These are phyloP conservation scores for Hydra vulgaris DNA, from an alignment of 30 jellyfish, hydroid and myxozoan genomes.

Conservation along the genomic window DNA sequence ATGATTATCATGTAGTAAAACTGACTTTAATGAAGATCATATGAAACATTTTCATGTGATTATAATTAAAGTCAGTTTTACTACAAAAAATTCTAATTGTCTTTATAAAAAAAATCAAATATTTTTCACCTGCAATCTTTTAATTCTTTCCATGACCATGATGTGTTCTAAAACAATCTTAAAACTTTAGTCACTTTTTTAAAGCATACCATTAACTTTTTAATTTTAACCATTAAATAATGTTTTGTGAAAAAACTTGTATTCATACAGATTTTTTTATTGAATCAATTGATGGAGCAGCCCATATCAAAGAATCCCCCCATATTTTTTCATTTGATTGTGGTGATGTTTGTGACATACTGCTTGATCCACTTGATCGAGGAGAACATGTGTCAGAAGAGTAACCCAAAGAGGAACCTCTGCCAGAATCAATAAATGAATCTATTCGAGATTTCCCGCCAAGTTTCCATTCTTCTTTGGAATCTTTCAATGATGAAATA, in stretches of 20 bases:
- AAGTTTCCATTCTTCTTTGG: slow-evolving; percentile 29
- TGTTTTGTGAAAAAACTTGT: too few species aligned
- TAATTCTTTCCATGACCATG: not conserved
- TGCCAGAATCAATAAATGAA: slow-evolving; percentile 27
- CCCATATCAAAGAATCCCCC: slow-evolving; percentile 15
- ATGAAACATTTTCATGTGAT: too few species aligned
- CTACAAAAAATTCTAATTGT: too few species aligned
- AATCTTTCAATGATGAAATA: slow-evolving; percentile 18
- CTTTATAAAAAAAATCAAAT: not conserved
- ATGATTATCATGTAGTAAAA: too few species aligned
- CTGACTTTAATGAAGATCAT: too few species aligned
- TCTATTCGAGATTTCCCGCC: slow-evolving; percentile 1
- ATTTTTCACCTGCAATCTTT: not conserved
- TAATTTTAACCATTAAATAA: too few species aligned
- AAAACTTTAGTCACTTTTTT: too few species aligned
- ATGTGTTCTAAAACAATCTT: not conserved
- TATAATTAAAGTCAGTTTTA: too few species aligned
- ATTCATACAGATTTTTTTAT: not conserved
- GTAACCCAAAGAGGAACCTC: slow-evolving; percentile 61
- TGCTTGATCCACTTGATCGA: slow-evolving; percentile 52
- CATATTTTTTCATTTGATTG: slow-evolving; percentile 35
- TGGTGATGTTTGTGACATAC: slow-evolving; percentile 63
- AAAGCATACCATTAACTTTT: too few species aligned
- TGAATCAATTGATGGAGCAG: not conserved
- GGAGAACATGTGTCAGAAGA: slow-evolving; percentile 84